Percentiles rank a stretch among this genome's conserved stretches.
Evolutionary conservation across 2,797 vertebrate species (phyloP).

Genomic region (Carapus acus): DNA sequence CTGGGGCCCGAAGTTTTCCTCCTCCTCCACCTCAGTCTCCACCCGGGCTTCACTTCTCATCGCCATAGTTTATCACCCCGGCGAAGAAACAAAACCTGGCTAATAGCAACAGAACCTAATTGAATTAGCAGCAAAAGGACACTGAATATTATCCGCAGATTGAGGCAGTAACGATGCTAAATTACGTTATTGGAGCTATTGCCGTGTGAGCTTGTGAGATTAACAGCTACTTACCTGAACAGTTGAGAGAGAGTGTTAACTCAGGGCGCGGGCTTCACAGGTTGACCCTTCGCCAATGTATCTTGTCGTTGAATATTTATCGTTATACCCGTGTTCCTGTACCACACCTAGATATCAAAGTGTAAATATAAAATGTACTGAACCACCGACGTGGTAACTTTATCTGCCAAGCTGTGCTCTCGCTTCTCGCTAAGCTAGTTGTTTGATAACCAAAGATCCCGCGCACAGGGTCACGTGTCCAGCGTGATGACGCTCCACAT

Average conservation of each 20-base stretch:
- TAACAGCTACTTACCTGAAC: neutral
- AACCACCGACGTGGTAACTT: too few species aligned
- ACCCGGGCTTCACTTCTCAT: constrained; percentile 73
- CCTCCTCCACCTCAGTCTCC: constrained; percentile 81
- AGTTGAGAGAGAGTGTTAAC: neutral
- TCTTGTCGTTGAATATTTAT: neutral
- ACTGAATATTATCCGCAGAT: too few species aligned
- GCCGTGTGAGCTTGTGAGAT: too few species aligned
- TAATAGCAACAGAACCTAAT: too few species aligned
- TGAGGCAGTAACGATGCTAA: too few species aligned
- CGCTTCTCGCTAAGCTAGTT: neutral
- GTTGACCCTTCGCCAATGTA: accelerated
- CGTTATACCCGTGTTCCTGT: too few species aligned
- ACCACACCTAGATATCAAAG: accelerated
- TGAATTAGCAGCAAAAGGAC: too few species aligned
- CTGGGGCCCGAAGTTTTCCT: constrained; percentile 90
- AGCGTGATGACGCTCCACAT: constrained; percentile 18
- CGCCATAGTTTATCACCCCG: constrained; percentile 76
- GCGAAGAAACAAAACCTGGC: too few species aligned
- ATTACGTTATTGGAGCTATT: too few species aligned
- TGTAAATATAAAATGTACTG: accelerated
- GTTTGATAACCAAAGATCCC: constrained; percentile 41
- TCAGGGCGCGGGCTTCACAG: neutral
- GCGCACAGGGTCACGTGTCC: constrained; percentile 18
- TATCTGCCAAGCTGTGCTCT: neutral